A percentile compares a stretch with the other conserved stretches of the same genome.
These are phyloP conservation scores for Eupelmus urozonus DNA, from an alignment of 2,888 invertebrate species.

Conservation along the genomic window DNA sequence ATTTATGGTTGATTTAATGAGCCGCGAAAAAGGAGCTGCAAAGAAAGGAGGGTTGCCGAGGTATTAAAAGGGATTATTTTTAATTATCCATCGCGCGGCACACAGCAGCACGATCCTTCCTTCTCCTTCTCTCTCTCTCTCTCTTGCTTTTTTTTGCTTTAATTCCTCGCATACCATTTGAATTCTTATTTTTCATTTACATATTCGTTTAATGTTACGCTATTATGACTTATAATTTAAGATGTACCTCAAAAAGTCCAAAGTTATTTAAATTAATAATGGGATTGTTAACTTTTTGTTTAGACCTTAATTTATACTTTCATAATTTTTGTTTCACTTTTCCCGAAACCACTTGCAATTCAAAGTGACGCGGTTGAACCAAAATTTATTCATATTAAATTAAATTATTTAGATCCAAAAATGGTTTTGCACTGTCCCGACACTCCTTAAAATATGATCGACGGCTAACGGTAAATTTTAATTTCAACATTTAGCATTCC, in stretches of 20 bases:
- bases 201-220: conserved; percentile 47
- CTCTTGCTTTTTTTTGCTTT: conserved; percentile 31
- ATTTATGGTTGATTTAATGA: conserved; percentile 77
- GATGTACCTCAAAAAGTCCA: neutral
- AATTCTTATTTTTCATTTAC: conserved; percentile 57
- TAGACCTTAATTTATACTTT: neutral
- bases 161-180: conserved; percentile 49
- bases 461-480: neutral
- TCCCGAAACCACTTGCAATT: neutral
- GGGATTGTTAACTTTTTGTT: neutral
- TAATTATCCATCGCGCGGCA: conserved; percentile 70
- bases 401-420: no score
- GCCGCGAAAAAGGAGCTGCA: conserved; percentile 74
- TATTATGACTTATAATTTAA: conserved; percentile 30
- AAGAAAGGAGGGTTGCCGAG: conserved; percentile 64
- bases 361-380: no score
- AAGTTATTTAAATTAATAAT: conserved; percentile 27
- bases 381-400: no score
- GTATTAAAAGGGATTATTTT: conserved; percentile 73
- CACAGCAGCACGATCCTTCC: conserved; percentile 45
- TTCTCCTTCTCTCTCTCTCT: conserved; percentile 24
- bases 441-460: neutral
- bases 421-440: no score
- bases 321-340: neutral
- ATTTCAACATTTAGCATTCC: conserved; percentile 2